Evolutionary conservation across 2,888 invertebrate species (phyloP).

Genomic region (Dendrolimus pini): DNA sequence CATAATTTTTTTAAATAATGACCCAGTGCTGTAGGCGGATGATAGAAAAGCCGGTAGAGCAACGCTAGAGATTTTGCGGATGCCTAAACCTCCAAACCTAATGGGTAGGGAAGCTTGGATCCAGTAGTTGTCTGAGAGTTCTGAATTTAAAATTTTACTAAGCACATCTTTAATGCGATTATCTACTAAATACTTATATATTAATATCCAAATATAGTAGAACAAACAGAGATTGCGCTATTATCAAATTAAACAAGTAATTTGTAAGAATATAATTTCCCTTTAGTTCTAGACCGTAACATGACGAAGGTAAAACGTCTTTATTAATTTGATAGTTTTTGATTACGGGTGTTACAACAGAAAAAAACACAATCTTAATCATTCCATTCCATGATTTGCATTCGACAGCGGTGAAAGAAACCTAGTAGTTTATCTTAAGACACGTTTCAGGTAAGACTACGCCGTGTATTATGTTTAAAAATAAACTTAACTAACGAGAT

Average conservation of each 20-base stretch:
- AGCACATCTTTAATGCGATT: too few relatives aligned
- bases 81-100: too few relatives aligned
- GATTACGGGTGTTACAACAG: constrained; percentile 11
- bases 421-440: constrained; percentile 32
- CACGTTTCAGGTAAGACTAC: constrained; percentile 19
- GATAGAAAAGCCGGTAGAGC: too few relatives aligned
- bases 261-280: constrained; percentile 43
- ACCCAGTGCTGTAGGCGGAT: too few relatives aligned
- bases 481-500: constrained; percentile 34
- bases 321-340: constrained; percentile 3
- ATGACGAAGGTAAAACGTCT: constrained; percentile 28
- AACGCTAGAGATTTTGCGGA: too few relatives aligned
- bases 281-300: constrained; percentile 46
- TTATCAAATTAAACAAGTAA: constrained; percentile 34
- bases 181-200: too few relatives aligned
- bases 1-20: too few relatives aligned
- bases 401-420: constrained; percentile 5
- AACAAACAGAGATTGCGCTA: not conserved
- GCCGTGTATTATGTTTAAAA: constrained; percentile 17
- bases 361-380: not conserved
- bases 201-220: too few relatives aligned
- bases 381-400: too few relatives aligned
- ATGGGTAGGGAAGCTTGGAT: too few relatives aligned
- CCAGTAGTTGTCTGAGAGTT: too few relatives aligned
- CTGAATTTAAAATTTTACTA: too few relatives aligned